Evolutionary conservation across 1,140 invertebrate genomes (phyloP).

Genomic region (Gryllus bimaculatus): DNA sequence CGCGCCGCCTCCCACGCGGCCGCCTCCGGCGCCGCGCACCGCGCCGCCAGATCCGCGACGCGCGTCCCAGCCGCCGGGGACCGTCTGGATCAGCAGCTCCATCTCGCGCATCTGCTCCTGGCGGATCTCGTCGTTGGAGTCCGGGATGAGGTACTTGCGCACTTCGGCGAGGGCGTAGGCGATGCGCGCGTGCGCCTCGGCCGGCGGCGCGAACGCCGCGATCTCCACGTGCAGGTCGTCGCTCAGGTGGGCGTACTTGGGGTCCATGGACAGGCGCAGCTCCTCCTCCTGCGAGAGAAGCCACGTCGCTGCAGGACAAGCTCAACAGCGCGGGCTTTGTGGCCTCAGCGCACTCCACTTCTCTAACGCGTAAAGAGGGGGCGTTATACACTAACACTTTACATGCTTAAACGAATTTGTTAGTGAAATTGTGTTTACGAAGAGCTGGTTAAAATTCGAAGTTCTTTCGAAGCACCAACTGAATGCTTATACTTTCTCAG

Average conservation of each 20-base stretch:
- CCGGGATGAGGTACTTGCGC: conserved; percentile 58
- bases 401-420: background rate
- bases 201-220: conserved; percentile 75
- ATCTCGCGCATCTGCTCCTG: conserved; percentile 68
- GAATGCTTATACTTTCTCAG: too few relatives aligned
- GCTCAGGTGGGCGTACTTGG: conserved; percentile 83
- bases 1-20: conserved; percentile 9
- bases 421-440: too few relatives aligned
- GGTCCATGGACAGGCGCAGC: conserved; percentile 71
- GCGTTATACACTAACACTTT: background rate
- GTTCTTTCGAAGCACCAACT: too few relatives aligned
- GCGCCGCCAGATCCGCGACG: background rate
- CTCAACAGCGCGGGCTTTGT: background rate
- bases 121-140: conserved; percentile 67
- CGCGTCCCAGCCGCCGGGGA: conserved; percentile 1
- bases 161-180: conserved; percentile 80
- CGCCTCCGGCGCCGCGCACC: background rate
- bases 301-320: conserved; percentile 1
- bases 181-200: conserved; percentile 84
- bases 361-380: background rate
- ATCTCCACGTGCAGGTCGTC: conserved; percentile 93
- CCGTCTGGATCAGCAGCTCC: conserved; percentile 38
- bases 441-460: too few relatives aligned
- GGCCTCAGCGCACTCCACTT: background rate
- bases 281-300: conserved; percentile 70